A percentile compares a stretch with the other conserved stretches of the same genome.
Evolutionary conservation across 2,888 invertebrate species (phyloP).

Genomic region (Tuta absoluta): DNA sequence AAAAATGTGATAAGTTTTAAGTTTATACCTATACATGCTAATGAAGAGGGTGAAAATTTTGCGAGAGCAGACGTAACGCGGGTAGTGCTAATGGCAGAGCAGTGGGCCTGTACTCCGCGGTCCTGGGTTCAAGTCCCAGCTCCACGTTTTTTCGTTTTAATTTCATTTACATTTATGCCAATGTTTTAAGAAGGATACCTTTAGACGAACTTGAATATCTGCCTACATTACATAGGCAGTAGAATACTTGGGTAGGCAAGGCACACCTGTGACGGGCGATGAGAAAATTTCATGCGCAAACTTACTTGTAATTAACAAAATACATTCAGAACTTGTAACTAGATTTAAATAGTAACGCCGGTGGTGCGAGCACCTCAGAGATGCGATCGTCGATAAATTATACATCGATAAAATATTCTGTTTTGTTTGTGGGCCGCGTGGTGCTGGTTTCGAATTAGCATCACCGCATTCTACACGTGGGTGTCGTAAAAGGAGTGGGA

Average conservation of each 20-base stretch:
- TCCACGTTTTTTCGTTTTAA: no score
- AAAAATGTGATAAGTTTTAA: no score
- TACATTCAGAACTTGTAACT: conserved; percentile 80
- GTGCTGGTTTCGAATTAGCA: background rate
- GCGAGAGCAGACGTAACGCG: no score
- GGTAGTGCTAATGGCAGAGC: no score
- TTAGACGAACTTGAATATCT: background rate
- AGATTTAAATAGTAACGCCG: conserved; percentile 78
- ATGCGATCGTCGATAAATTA: conserved; percentile 25
- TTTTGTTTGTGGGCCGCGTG: background rate
- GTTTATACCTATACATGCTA: no score
- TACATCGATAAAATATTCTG: conserved; percentile 29
- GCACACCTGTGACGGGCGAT: conserved; percentile 61
- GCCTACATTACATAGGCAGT: background rate
- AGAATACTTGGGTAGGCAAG: conserved; percentile 30
- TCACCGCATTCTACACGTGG: no score
- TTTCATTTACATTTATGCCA: no score
- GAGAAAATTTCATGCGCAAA: conserved; percentile 74
- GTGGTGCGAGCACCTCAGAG: conserved; percentile 44
- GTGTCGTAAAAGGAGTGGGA: no score
- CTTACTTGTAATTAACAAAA: conserved; percentile 79
- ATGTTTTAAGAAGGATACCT: background rate
- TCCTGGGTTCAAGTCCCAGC: no score
- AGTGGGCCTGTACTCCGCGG: no score
- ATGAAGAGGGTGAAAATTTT: no score